Percentiles rank a stretch among this genome's conserved stretches.
phyloP scores from a whole-genome alignment of 2,113 vertebrate genomes.

The Hydropotes inermis region DNA sequence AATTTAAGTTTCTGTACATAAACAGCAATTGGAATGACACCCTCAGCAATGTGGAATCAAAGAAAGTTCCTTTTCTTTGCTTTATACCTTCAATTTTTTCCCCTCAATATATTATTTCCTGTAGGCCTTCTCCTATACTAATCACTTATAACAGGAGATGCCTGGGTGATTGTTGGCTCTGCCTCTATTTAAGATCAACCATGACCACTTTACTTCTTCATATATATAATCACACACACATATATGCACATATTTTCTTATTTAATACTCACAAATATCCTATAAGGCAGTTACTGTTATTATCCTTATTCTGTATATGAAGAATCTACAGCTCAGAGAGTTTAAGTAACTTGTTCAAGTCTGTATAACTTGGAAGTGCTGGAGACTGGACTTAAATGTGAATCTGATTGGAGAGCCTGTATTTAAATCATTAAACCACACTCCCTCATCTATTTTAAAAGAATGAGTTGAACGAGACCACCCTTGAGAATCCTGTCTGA shows the following conservation, averaged over 20 bases:
- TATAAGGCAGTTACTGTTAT: background rate
- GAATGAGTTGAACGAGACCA: background rate
- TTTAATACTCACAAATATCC: slow-evolving; percentile 1
- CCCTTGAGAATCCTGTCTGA: background rate
- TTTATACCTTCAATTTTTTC: background rate
- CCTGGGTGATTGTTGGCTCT: background rate
- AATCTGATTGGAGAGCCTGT: background rate
- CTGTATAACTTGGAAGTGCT: background rate
- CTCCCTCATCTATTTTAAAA: background rate
- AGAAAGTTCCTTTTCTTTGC: background rate
- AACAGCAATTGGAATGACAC: background rate
- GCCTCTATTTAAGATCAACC: background rate
- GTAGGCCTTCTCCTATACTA: background rate
- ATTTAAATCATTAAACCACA: background rate
- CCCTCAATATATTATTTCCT: background rate
- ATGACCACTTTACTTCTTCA: background rate
- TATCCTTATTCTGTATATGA: background rate
- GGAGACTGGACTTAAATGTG: background rate
- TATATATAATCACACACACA: background rate
- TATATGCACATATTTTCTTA: background rate
- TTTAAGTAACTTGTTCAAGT: slow-evolving; percentile 1
- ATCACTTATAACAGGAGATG: background rate
- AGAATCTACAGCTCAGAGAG: background rate
- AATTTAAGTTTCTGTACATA: slow-evolving; percentile 34
- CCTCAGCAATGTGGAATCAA: background rate